phyloP scores from a whole-genome alignment of 1,140 invertebrate species.

The Saccostrea glomerata region DNA sequence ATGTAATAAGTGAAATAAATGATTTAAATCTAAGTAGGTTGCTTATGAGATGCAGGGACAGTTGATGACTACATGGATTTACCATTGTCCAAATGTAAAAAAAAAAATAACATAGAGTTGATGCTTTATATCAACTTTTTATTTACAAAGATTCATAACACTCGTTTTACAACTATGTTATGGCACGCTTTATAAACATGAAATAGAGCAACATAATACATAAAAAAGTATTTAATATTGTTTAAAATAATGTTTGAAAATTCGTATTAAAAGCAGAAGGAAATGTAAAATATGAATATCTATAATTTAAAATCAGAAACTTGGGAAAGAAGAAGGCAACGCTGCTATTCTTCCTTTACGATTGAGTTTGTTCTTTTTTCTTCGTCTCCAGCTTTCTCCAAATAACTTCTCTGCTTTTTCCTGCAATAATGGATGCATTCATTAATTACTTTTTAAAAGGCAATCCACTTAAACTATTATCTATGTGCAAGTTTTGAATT shows the following conservation, averaged over 20 bases:
- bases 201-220: not conserved
- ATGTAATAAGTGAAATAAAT: no score
- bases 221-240: not conserved
- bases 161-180: no score
- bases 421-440: not conserved
- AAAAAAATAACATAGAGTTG: no score
- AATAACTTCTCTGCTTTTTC: conserved; percentile 46
- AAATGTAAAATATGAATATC: not conserved
- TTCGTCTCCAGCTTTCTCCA: conserved; percentile 50
- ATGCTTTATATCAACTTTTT: no score
- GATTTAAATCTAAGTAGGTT: no score
- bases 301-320: not conserved
- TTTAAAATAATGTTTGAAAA: not conserved
- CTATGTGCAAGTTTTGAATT: not conserved
- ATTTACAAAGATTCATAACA: no score
- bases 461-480: not conserved
- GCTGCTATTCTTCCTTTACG: conserved; percentile 18
- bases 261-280: not conserved
- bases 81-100: no score
- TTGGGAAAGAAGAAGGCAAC: not conserved
- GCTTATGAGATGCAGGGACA: no score
- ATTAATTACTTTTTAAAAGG: no score
- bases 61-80: no score
- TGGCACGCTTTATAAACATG: no score
- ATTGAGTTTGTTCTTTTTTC: conserved; percentile 4